Conservation (phyloP, 2,797 vertebrate species). For the Channa striata region DNA sequence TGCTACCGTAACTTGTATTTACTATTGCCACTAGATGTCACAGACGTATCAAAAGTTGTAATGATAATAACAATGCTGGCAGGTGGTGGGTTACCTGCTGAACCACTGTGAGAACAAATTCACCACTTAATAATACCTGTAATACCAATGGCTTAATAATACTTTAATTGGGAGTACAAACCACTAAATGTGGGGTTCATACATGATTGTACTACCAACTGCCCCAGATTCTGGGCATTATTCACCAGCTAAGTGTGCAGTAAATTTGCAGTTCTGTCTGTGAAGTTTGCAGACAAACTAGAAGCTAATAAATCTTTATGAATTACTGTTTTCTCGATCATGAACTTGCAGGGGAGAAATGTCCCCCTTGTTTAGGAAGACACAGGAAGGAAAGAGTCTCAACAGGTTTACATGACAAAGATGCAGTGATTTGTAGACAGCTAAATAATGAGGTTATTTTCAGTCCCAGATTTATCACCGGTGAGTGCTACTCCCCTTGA, state of each 20-base stretch:
- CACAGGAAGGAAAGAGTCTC: background rate
- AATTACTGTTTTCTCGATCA: slow-evolving; percentile 6
- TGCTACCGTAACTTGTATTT: too few species aligned
- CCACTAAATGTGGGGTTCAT: too few species aligned
- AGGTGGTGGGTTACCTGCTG: too few species aligned
- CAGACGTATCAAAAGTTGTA: too few species aligned
- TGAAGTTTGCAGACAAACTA: background rate
- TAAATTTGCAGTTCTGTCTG: background rate
- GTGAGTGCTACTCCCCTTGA: background rate
- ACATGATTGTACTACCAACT: too few species aligned
- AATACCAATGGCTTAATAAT: too few species aligned
- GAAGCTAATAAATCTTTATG: background rate
- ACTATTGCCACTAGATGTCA: too few species aligned
- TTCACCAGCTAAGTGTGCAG: background rate
- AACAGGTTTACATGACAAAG: background rate
- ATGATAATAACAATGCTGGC: too few species aligned
- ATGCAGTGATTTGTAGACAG: slow-evolving; percentile 6
- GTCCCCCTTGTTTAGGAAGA: background rate
- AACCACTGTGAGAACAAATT: too few species aligned
- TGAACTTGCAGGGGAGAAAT: background rate
- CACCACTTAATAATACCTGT: too few species aligned
- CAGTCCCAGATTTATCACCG: background rate
- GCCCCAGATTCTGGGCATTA: background rate
- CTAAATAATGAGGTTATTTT: slow-evolving; percentile 10
- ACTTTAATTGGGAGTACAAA: too few species aligned